Evolutionary conservation across 2,113 vertebrate species (phyloP).

Genomic region (Amblyornis subalaris): DNA sequence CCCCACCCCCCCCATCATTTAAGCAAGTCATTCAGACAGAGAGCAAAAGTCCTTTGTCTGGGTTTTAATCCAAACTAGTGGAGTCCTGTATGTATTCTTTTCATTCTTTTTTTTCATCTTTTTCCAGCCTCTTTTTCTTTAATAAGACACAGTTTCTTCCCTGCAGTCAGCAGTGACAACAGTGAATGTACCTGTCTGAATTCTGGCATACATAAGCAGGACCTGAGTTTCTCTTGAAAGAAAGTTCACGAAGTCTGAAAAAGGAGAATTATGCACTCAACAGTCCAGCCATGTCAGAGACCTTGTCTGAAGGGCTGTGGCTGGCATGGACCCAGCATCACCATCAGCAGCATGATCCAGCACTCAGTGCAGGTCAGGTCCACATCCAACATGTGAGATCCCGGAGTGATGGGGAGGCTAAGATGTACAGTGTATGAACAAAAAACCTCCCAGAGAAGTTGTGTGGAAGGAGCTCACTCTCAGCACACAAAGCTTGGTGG

Average conservation of each 20-base stretch:
- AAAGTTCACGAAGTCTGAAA: background rate
- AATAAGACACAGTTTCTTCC: background rate
- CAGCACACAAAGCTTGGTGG: background rate
- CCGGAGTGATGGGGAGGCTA: background rate
- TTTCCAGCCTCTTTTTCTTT: background rate
- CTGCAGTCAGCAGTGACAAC: background rate
- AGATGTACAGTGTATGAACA: rapidly evolving
- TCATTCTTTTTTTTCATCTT: background rate
- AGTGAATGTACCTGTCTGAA: background rate
- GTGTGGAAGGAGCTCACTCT: background rate
- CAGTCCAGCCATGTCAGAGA: background rate
- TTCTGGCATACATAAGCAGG: background rate
- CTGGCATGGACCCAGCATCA: background rate
- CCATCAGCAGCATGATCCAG: background rate
- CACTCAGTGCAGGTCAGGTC: background rate
- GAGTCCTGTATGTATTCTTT: background rate
- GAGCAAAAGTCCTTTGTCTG: background rate
- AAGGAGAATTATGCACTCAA: background rate
- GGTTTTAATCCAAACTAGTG: background rate
- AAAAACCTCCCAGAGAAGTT: background rate
- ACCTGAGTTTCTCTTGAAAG: background rate
- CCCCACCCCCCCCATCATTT: background rate
- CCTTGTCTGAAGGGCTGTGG: background rate
- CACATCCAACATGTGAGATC: rapidly evolving
- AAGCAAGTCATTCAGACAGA: background rate